A percentile compares a stretch with the other conserved stretches of the same genome.
These are phyloP conservation scores for Corapipo altera DNA, from an alignment of 2,113 vertebrate species.

Conservation along the genomic window DNA sequence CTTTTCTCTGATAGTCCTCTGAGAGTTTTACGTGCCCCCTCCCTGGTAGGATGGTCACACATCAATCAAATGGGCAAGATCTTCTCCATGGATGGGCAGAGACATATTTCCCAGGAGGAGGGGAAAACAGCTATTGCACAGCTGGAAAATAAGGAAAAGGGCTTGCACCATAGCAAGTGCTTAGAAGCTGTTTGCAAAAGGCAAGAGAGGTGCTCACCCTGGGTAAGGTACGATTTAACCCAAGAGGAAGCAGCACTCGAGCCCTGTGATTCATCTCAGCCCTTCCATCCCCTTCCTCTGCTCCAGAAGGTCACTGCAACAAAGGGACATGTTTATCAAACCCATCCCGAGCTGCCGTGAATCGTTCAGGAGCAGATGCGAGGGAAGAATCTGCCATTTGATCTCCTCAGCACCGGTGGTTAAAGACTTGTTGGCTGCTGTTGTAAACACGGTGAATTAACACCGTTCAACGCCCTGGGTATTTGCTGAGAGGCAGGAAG, in stretches of 20 bases:
- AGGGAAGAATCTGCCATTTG: neutral
- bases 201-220: neutral
- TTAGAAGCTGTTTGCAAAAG: neutral
- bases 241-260: accelerated
- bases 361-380: accelerated
- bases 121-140: neutral
- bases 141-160: neutral
- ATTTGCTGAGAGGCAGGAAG: accelerated
- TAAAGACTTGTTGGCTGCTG: neutral
- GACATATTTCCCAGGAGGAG: neutral
- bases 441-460: neutral
- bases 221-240: neutral
- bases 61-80: neutral
- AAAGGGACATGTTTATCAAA: neutral
- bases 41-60: neutral
- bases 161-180: neutral
- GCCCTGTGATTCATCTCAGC: neutral
- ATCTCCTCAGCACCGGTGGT: neutral
- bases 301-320: neutral
- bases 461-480: neutral
- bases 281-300: accelerated
- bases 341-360: neutral
- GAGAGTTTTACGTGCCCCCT: neutral
- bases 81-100: neutral
- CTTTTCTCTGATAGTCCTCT: neutral